phyloP scores from a whole-genome alignment of 2,113 vertebrate species.

The Poicephalus gulielmi region DNA sequence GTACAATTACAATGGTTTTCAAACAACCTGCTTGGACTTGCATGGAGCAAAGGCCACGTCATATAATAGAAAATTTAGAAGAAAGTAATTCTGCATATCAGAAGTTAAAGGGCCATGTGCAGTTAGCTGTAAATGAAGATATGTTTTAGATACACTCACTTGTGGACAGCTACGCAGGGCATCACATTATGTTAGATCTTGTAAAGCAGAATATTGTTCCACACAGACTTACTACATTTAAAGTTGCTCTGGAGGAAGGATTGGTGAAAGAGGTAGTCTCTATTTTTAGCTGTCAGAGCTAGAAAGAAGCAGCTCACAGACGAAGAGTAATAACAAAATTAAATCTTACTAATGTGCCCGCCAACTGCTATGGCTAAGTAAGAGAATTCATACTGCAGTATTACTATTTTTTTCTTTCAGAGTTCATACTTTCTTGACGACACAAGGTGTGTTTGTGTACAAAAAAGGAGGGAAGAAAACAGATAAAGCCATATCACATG shows the following conservation, averaged over 20 bases:
- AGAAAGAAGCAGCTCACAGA: not conserved
- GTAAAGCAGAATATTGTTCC: not conserved
- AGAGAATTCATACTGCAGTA: not conserved
- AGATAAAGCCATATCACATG: not conserved
- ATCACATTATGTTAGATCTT: not conserved
- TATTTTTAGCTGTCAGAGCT: not conserved
- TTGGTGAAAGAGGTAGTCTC: not conserved
- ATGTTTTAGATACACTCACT: not conserved
- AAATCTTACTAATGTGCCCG: not conserved
- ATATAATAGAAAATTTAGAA: not conserved
- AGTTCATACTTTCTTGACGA: not conserved
- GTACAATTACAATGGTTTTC: not conserved
- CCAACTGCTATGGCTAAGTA: not conserved
- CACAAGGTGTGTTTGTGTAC: not conserved
- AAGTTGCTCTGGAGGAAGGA: not conserved
- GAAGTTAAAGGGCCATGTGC: not conserved
- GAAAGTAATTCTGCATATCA: not conserved
- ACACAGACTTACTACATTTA: not conserved
- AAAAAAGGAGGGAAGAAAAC: not conserved
- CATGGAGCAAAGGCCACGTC: not conserved
- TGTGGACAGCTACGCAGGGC: not conserved
- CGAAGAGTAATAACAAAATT: not conserved
- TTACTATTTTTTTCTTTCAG: not conserved
- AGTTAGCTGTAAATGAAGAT: not conserved
- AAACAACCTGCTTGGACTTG: not conserved